Evolutionary conservation across 2,797 vertebrate genomes (phyloP), one percentile per base, ranked within the genome.

Genomic region (Micromesistius poutassou): DNA sequence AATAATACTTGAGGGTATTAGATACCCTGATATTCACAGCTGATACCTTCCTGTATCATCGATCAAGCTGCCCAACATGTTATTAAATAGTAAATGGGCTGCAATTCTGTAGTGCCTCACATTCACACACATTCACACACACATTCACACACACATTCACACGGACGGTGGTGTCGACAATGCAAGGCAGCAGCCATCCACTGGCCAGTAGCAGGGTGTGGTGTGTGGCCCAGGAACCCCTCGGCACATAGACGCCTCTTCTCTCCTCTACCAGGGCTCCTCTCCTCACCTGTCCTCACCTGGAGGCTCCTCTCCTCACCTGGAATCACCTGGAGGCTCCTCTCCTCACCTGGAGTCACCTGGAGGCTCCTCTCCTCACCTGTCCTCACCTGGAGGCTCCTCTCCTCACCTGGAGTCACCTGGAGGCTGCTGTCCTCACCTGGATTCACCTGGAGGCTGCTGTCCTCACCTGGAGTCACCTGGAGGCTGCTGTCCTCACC

Each of bases 391-490:
- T 97, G 82, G 96, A 96, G 84, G 98, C 97, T 79, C n/a, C n/a
- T 76, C 0, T 79, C 77, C 90, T 92, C 92, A 98, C 97, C 96
- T 97, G 82, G 96, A 96, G 84, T 98, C 97, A n/a, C n/a, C n/a
- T n/a, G n/a, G n/a, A n/a, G n/a, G n/a, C n/a, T n/a, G n/a, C n/a
- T 76, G 0, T 79, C 77, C 90, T 92, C 92, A 98, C 97, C 96
- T 97, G 82, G 96, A 96, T 83, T 98, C 97, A n/a, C n/a, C n/a
- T n/a, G n/a, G n/a, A n/a, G n/a, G n/a, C n/a, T n/a, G n/a, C n/a
- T 76, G 0, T 79, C 77, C 90, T 92, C 92, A 98, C 97, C 96
- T 97, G 82, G 96, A 96, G 84, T 98, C 97, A n/a, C n/a, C n/a
- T n/a, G n/a, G n/a, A n/a, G n/a, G n/a, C n/a, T n/a, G n/a, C n/a